phyloP scores from a whole-genome alignment of 1,140 invertebrate genomes.

The Temnothorax nylanderi region DNA sequence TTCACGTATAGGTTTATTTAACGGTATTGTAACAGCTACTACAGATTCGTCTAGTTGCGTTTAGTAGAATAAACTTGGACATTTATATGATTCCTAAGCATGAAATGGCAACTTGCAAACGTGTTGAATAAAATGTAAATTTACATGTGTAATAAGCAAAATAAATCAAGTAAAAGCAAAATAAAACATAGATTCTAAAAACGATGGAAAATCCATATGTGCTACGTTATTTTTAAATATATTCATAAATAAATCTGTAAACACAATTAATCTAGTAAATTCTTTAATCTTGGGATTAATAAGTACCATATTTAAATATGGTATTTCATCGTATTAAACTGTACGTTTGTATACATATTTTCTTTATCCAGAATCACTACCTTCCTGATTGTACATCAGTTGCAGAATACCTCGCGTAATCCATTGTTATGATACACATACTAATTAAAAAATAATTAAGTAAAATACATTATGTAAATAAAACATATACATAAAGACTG shows the following conservation, averaged over 20 bases:
- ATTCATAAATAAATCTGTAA: not conserved
- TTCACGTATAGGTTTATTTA: slow-evolving; percentile 40
- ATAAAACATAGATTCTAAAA: not conserved
- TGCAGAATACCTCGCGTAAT: not conserved
- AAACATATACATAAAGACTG: not conserved
- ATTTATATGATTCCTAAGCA: not conserved
- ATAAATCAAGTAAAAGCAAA: too few species aligned
- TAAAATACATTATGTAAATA: not conserved
- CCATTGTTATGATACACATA: not conserved
- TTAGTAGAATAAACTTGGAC: not conserved
- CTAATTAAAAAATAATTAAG: not conserved
- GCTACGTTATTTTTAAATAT: not conserved
- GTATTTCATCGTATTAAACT: not conserved
- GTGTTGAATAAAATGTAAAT: not conserved
- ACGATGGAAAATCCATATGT: not conserved
- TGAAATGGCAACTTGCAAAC: not conserved
- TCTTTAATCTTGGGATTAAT: not conserved
- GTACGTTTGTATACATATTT: not conserved
- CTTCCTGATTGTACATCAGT: not conserved
- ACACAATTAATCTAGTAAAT: not conserved
- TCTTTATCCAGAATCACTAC: not conserved
- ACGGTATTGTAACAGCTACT: slow-evolving; percentile 6
- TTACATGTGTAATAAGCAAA: not conserved
- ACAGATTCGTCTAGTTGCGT: slow-evolving; percentile 21
- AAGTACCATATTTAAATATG: too few species aligned